A percentile compares a stretch with the other conserved stretches of the same genome.
These are phyloP conservation scores for Fundulus diaphanus DNA, from an alignment of 2,797 vertebrate species.

Conservation along the genomic window DNA sequence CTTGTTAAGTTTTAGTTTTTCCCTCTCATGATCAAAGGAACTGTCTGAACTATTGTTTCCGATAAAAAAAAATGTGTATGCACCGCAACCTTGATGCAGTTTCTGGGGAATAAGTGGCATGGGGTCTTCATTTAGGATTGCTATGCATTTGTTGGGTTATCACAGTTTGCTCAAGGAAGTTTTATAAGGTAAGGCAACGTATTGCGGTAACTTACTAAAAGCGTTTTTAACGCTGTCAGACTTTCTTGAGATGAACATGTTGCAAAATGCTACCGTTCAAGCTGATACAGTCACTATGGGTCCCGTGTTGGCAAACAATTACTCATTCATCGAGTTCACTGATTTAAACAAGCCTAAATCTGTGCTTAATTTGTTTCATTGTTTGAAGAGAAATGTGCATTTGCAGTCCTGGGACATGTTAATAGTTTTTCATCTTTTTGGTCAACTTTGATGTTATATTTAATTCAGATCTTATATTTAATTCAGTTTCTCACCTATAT, in stretches of 20 bases:
- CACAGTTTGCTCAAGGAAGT: constrained; percentile 5
- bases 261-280: too few species aligned
- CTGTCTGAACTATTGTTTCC: background rate
- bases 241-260: background rate
- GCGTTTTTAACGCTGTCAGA: background rate
- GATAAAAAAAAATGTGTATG: background rate
- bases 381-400: too few species aligned
- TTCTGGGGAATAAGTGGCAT: constrained; percentile 13
- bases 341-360: too few species aligned
- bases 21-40: background rate
- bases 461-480: background rate
- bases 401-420: too few species aligned
- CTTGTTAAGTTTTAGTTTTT: background rate
- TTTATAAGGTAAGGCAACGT: background rate
- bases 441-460: too few species aligned
- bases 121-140: constrained; percentile 7
- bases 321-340: background rate
- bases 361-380: too few species aligned
- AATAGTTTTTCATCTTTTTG: too few species aligned
- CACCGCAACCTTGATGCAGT: background rate
- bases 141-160: constrained; percentile 20
- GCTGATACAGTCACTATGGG: background rate
- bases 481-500: background rate
- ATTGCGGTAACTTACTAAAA: background rate
- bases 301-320: background rate